phyloP scores from a whole-genome alignment of 2,113 vertebrate species.

The Nyctibius bracteatus region DNA sequence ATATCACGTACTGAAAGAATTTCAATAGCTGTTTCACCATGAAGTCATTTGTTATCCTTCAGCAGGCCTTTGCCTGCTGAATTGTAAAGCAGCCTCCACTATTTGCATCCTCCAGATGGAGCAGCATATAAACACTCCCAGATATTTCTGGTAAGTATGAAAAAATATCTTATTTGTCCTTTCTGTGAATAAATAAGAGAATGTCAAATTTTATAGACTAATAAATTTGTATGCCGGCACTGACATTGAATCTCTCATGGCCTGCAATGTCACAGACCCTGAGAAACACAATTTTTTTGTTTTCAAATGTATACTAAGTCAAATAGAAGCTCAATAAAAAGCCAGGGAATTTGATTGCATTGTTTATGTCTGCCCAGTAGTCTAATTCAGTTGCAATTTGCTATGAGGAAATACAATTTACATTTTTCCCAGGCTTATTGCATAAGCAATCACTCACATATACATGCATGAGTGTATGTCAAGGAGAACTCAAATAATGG shows the following conservation, averaged over 20 bases:
- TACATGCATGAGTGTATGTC: slow-evolving; percentile 29
- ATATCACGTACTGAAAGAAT: slow-evolving; percentile 99
- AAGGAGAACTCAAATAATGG: slow-evolving; percentile 52
- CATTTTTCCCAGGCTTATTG: slow-evolving; percentile 70
- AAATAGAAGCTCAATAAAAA: slow-evolving; percentile 74
- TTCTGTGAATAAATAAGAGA: slow-evolving; percentile 85
- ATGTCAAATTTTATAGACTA: slow-evolving; percentile 88
- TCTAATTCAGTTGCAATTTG: slow-evolving; percentile 76
- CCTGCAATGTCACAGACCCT: slow-evolving; percentile 72
- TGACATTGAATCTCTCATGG: slow-evolving; percentile 77
- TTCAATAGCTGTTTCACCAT: slow-evolving; percentile 98
- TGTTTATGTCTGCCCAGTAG: slow-evolving; percentile 78
- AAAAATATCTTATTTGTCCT: slow-evolving; percentile 87
- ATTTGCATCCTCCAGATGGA: slow-evolving; percentile 96
- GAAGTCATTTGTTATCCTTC: slow-evolving; percentile 99
- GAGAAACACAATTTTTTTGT: slow-evolving; percentile 67
- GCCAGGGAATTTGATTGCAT: slow-evolving; percentile 71
- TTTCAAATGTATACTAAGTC: slow-evolving; percentile 72
- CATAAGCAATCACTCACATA: slow-evolving; percentile 58
- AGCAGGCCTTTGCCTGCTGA: slow-evolving; percentile 93
- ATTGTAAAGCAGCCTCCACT: slow-evolving; percentile 95
- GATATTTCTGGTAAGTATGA: slow-evolving; percentile 84
- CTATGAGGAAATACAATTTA: slow-evolving; percentile 76
- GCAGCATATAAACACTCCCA: slow-evolving; percentile 83
- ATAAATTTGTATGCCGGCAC: slow-evolving; percentile 73